These are phyloP conservation scores for Euwallacea fornicatus DNA, from an alignment of 1,140 invertebrate genomes.

Conservation along the genomic window DNA sequence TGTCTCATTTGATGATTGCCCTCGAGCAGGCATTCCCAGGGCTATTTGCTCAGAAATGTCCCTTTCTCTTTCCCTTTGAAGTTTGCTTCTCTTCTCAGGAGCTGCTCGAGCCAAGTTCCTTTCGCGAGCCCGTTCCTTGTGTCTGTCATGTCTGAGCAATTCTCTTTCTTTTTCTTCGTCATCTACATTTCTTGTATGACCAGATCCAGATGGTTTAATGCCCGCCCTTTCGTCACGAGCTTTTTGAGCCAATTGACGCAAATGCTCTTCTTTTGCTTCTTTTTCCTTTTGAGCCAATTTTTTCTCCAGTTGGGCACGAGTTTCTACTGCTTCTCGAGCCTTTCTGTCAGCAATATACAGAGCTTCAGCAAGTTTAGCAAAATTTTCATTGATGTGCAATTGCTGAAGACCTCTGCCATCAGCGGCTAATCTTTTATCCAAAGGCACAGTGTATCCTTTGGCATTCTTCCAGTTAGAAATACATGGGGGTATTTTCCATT, in stretches of 20 bases:
- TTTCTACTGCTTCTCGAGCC: conserved; percentile 94
- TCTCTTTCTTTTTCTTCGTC: conserved; percentile 87
- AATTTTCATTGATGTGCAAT: conserved; percentile 98
- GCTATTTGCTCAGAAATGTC: conserved; percentile 99
- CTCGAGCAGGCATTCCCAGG: conserved; percentile 90
- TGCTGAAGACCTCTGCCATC: conserved; percentile 97
- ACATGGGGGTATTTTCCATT: conserved; percentile 99
- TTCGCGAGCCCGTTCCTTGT: conserved; percentile 90
- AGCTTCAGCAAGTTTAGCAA: conserved; percentile 96
- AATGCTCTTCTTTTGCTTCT: conserved; percentile 95
- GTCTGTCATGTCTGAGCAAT: conserved; percentile 83
- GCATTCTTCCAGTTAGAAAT: conserved; percentile 99
- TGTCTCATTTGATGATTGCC: conserved; percentile 70
- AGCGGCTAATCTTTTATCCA: conserved; percentile 97
- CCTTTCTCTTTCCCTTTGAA: conserved; percentile 90
- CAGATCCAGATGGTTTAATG: conserved; percentile 58
- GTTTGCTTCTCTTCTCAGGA: conserved; percentile 89
- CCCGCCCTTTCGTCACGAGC: conserved; percentile 94
- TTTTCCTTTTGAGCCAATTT: conserved; percentile 98
- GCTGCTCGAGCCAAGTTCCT: conserved; percentile 90
- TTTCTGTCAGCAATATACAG: conserved; percentile 98
- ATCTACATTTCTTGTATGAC: conserved; percentile 46
- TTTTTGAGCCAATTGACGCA: conserved; percentile 90
- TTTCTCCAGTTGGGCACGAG: conserved; percentile 92
- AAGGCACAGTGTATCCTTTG: conserved; percentile 97